Evolutionary conservation across 2,113 vertebrate genomes (phyloP).

Genomic region (Pholis gunnellus): DNA sequence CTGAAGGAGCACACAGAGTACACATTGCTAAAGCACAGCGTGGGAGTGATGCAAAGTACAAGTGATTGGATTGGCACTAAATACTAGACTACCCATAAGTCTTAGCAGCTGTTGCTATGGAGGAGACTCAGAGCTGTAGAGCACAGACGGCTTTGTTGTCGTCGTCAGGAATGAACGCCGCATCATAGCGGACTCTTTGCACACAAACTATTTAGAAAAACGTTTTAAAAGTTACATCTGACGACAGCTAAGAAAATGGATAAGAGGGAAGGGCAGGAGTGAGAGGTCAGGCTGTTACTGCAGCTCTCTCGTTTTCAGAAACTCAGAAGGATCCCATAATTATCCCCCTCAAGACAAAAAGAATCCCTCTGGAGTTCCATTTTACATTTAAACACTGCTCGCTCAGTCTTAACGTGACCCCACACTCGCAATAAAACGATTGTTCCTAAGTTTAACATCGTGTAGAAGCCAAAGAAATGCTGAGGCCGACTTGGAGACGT

Average conservation of each 20-base stretch:
- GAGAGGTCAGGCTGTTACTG: background rate
- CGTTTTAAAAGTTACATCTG: background rate
- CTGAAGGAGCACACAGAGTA: background rate
- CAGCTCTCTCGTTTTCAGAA: background rate
- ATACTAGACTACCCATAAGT: background rate
- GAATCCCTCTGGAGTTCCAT: background rate
- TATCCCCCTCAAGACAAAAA: background rate
- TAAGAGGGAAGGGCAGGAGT: background rate
- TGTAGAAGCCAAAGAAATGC: background rate
- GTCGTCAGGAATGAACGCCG: background rate
- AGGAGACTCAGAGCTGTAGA: background rate
- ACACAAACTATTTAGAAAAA: background rate
- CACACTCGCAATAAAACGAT: background rate
- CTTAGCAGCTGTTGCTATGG: background rate
- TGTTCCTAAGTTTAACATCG: background rate
- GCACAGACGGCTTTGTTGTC: background rate
- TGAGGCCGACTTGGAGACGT: background rate
- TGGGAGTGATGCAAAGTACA: background rate
- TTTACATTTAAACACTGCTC: background rate
- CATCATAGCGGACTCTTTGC: background rate
- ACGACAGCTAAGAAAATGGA: background rate
- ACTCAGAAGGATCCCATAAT: background rate
- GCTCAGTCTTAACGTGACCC: background rate
- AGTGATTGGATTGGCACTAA: background rate
- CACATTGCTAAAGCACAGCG: background rate